Evolutionary conservation across 2,888 invertebrate genomes (phyloP), one percentile per base, ranked within the genome.

Genomic region (Hanleya hanleyi): DNA sequence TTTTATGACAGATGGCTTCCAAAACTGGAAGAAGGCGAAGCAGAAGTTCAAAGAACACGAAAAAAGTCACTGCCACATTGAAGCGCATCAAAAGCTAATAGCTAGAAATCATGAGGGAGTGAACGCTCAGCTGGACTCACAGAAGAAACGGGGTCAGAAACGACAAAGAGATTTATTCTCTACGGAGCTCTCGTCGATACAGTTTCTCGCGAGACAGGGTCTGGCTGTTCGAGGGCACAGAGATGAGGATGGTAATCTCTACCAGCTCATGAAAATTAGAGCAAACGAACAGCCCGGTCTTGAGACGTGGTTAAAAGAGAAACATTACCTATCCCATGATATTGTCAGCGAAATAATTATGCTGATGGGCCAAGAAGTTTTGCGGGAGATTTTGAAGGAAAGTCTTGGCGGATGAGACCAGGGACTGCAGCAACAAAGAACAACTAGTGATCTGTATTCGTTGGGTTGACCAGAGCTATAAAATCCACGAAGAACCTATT

Each of bases 401-500:
- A 9, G 26, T 64, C 26, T 35, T 64, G 12, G 35, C 64, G 18
- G 37, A 33, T 26, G 64, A 64, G 36, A 64, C 64, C 26, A 64
- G 6, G 15, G 35, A 64, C 36, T 12, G 32, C 15, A 35, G 35
- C 22, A 66, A 66, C 50, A 71, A 47, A 51, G 71, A 71, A 36
- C 71, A 71, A 57, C 6, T 71, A 36, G 37, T 35, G 2, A 32
- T 67, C 18, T 67, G 67, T 35, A 15, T 71, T n/a, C 57, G 71
- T 22, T 71, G 67, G 71, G 71, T 57, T 6, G 67, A 67, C 36
- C 67, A 67, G 9, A 29, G 41, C 36, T 71, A 57, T 36, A 26
- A 38, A 9, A 26, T 68, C 18, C 22, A 71, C 50, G 67, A 71
- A 35, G 71, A 71, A n/a, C 47, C 37, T 32, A n/a, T 71, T 61